Percentiles rank a stretch among this genome's conserved stretches.
phyloP scores from a whole-genome alignment of 2,797 vertebrate species.

The Glyptemys insculpta region DNA sequence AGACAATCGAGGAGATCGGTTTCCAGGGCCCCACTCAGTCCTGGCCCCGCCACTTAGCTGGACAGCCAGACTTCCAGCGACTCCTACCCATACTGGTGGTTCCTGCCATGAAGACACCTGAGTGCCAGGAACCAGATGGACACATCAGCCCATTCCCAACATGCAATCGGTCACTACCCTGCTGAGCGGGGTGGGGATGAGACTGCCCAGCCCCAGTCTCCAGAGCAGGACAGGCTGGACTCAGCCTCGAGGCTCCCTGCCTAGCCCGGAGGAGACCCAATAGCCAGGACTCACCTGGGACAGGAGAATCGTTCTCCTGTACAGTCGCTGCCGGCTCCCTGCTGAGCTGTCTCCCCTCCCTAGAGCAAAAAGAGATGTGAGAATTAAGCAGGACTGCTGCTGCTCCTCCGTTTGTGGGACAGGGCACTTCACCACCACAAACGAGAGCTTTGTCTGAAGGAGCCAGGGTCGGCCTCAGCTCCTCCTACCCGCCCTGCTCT shows the following conservation, averaged over 20 bases:
- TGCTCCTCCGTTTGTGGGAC: background rate
- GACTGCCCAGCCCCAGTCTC: too few species aligned
- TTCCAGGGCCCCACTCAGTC: background rate
- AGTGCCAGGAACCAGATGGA: too few species aligned
- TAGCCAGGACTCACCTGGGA: constrained; percentile 78
- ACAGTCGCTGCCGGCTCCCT: constrained; percentile 51
- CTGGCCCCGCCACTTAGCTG: too few species aligned
- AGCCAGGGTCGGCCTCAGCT: fast-evolving
- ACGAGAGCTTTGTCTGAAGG: too few species aligned
- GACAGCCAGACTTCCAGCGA: too few species aligned
- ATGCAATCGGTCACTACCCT: background rate
- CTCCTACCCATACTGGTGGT: too few species aligned
- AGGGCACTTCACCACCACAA: background rate
- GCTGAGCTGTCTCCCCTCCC: constrained; percentile 74
- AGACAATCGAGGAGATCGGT: background rate
- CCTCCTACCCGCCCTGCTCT: background rate
- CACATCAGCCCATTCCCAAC: too few species aligned
- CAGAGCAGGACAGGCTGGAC: background rate
- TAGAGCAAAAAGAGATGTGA: constrained; percentile 57
- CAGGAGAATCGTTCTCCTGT: constrained; percentile 32
- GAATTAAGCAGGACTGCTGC: background rate
- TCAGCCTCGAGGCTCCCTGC: background rate
- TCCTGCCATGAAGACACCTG: too few species aligned
- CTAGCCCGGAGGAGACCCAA: background rate
- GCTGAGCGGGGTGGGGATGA: background rate